A percentile compares a stretch with the other conserved stretches of the same genome.
These are phyloP conservation scores for Leptinotarsa texana DNA, from an alignment of 1,140 invertebrate species.

Conservation along the genomic window DNA sequence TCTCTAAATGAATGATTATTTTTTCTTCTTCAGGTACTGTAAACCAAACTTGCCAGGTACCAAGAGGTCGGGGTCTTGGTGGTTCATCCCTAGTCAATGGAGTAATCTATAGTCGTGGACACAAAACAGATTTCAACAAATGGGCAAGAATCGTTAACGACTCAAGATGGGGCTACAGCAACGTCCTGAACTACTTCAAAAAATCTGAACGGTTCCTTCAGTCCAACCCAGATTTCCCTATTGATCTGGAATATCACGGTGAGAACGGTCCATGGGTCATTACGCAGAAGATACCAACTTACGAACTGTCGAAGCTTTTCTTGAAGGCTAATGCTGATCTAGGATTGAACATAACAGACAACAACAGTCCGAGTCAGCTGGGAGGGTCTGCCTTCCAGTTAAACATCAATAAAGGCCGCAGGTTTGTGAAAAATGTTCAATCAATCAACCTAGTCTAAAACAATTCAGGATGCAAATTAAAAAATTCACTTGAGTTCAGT, in stretches of 20 bases:
- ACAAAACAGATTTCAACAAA: slow-evolving; percentile 65
- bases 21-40: slow-evolving; percentile 51
- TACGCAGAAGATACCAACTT: neutral
- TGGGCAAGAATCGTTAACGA: slow-evolving; percentile 69
- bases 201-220: slow-evolving; percentile 50
- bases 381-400: slow-evolving; percentile 57
- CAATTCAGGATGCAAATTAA: too few relatives aligned
- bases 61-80: slow-evolving; percentile 68
- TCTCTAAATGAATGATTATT: neutral
- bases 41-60: slow-evolving; percentile 55
- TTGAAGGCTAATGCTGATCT: slow-evolving; percentile 61
- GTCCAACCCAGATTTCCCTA: slow-evolving; percentile 55
- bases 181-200: slow-evolving; percentile 65
- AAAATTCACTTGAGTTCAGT: too few relatives aligned
- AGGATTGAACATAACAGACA: slow-evolving; percentile 60
- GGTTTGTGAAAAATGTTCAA: neutral
- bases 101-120: slow-evolving; percentile 69
- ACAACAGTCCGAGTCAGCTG: slow-evolving; percentile 53
- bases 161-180: slow-evolving; percentile 67
- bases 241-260: slow-evolving; percentile 26
- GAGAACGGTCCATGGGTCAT: slow-evolving; percentile 29
- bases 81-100: slow-evolving; percentile 71
- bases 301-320: slow-evolving; percentile 48
- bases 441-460: too few relatives aligned
- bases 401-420: slow-evolving; percentile 57